Base-by-base conservation (phyloP, 2,113 vertebrate species). In the Cyprinodon variegatus region DNA sequence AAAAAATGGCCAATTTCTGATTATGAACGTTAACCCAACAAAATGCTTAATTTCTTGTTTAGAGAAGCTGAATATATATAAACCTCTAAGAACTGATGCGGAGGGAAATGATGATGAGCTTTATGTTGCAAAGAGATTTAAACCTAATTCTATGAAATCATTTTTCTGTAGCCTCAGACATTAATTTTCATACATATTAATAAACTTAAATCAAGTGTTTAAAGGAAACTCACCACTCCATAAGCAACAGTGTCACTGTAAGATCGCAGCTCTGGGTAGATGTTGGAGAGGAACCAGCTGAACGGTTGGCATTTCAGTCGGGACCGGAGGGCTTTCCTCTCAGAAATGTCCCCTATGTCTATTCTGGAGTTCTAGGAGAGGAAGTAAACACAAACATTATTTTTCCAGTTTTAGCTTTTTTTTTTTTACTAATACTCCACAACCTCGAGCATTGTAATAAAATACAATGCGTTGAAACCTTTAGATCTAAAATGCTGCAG, bases 261-360 rank as follows among this genome's bases (percentile, higher is more conserved):
- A 90, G 96, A 95, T 50, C 96, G 94, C 92, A 99, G 96, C 91
- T 98, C 96, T 0, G 97, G 96, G 83, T 98, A 99, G 84, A 99
- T 96, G 0, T 97, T 97, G 83, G 96, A 94, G 81, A 99, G 93
- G 89, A 97, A 99, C 98, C 98, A 99, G 88, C 96, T 96, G 91
- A 99, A 99, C 7, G 96, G 96, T 64, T 95, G 96, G 74, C 98
- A 99, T 50, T 93, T 94, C 72, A 99, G 92, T 83, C 93, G 95
- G 82, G 95, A 95, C 65, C 97, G 93, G 64, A 99, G 79, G 0
- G 96, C 95, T 80, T 94, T 97, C 76, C 97, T 95, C 83, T 96
- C 95, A 0, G 96, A 96, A 77, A 99, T 89, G 72, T 99, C 97
- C 0, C 98, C 98, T 0, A 99, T 97, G 89, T 99, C 95, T 69